Base-by-base conservation (phyloP, 2,797 vertebrate genomes). In the Gymnoscopelus braueri region DNA sequence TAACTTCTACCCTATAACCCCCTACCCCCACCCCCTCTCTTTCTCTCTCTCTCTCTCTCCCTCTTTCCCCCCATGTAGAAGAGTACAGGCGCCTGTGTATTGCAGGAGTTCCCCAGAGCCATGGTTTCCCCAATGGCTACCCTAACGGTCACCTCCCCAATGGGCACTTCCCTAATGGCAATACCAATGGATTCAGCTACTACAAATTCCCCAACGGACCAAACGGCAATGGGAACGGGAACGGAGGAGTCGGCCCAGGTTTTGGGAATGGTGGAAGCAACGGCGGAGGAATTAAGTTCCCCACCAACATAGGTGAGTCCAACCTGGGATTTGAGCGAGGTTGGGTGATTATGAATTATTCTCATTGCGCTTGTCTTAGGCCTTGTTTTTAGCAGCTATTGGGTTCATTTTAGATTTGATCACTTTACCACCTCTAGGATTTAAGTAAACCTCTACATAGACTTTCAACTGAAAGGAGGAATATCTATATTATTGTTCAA, bases 51-150 rank as follows among this genome's bases (percentile, higher is more conserved):
- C 51, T 65, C 12, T 66, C 32, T 55, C 44, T 79, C 63, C 66
- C 56, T 72, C 24, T 82, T 44, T 65, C 11, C 63, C 32, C 44
- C 80, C 63, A 67, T 53, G 3, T 76, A 98, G 98, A 96, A 11
- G 96, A 97, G 80, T 97, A 93, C 88, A 92, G 94, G 72, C 85
- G 93, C 71, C 90, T 99, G 53, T 99, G 97, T 67, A 93, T 95
- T 12, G 95, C 94, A 56, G 94, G 95, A 0, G 90, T 95, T 50
- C 94, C 96, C 39, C 95, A 96, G 61, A 92, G 85, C 26, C 91
- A 93, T n/a, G 95, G 95, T 15, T 57, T 88, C 58, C 88, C 88
- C 29, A 92, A 92, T 3, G 92, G 86, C 19, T 90, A 87, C 75
- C 90, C 89, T 8, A 91, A 74, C 24, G 61, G 66, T 11, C 32